Conservation (phyloP, 64 coral and sea anemone species). For the Trachythela sp. region DNA sequence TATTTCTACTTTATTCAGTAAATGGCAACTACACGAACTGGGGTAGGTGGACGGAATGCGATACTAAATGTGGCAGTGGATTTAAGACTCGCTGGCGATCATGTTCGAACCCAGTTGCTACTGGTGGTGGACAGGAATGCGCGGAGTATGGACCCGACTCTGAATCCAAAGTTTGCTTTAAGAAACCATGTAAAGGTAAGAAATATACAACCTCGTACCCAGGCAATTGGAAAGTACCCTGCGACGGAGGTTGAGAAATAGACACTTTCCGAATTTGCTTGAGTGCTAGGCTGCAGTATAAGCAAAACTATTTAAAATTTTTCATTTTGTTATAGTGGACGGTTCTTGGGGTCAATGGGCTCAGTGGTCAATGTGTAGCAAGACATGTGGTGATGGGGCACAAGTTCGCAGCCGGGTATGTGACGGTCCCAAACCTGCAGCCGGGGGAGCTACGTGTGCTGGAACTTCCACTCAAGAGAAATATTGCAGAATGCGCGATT, state of each 20-base stretch:
- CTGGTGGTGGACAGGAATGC: conserved; percentile 72
- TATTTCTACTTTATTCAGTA: conserved; percentile 32
- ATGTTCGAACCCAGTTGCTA: conserved; percentile 72
- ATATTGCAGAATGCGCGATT: conserved; percentile 46
- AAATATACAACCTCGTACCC: too few relatives aligned
- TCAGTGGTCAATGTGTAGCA: conserved; percentile 52
- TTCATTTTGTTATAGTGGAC: conserved; percentile 15
- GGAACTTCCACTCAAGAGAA: conserved; percentile 38
- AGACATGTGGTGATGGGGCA: conserved; percentile 56
- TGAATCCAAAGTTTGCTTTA: neutral
- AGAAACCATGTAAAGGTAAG: conserved; percentile 17
- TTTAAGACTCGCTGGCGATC: conserved; percentile 69
- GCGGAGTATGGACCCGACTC: conserved; percentile 15
- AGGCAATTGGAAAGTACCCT: too few relatives aligned
- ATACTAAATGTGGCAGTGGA: conserved; percentile 63
- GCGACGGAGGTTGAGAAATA: neutral
- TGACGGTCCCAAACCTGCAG: conserved; percentile 46
- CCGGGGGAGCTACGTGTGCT: conserved; percentile 32
- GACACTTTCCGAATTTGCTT: too few relatives aligned
- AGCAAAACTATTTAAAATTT: neutral
- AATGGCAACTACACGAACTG: conserved; percentile 90
- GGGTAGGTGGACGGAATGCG: conserved; percentile 58
- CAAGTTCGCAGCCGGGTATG: conserved; percentile 49
- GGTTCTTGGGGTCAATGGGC: conserved; percentile 69
- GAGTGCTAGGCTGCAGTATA: too few relatives aligned